phyloP scores from a whole-genome alignment of 2,113 vertebrate species.

The Pantherophis guttatus region DNA sequence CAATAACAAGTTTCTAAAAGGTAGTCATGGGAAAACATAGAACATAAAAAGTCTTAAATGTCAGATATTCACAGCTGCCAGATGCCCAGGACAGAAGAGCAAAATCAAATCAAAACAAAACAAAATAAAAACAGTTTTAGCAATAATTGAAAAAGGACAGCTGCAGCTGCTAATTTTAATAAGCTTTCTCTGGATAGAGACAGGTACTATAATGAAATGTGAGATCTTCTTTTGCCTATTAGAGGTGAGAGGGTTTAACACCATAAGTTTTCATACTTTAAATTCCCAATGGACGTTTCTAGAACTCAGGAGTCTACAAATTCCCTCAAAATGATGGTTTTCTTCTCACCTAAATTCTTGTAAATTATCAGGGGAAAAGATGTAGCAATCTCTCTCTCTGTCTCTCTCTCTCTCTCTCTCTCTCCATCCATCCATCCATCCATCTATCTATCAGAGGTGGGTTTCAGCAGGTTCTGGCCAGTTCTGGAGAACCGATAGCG shows the following conservation, averaged over 20 bases:
- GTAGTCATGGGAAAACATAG: neutral
- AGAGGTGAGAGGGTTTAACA: neutral
- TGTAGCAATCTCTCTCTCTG: neutral
- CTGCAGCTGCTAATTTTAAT: neutral
- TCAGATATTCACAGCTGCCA: neutral
- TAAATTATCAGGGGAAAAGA: neutral
- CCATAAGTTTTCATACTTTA: neutral
- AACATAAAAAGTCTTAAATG: neutral
- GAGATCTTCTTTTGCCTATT: neutral
- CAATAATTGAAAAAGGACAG: neutral
- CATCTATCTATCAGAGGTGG: too few relatives aligned
- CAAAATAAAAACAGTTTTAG: neutral
- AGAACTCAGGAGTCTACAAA: neutral
- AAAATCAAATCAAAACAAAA: neutral
- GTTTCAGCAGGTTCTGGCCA: too few relatives aligned
- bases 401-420: too few relatives aligned
- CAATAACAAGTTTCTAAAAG: neutral
- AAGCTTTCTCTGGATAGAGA: neutral
- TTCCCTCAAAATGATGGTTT: neutral
- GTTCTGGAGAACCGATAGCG: too few relatives aligned
- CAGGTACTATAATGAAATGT: neutral
- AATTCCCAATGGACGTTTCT: neutral
- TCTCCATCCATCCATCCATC: too few relatives aligned
- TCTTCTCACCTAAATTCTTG: neutral
- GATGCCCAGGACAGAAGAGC: neutral